Percentiles rank a stretch among this genome's conserved stretches.
Conservation (phyloP, 2,797 vertebrate genomes). For the Tiaroga cobitis region DNA sequence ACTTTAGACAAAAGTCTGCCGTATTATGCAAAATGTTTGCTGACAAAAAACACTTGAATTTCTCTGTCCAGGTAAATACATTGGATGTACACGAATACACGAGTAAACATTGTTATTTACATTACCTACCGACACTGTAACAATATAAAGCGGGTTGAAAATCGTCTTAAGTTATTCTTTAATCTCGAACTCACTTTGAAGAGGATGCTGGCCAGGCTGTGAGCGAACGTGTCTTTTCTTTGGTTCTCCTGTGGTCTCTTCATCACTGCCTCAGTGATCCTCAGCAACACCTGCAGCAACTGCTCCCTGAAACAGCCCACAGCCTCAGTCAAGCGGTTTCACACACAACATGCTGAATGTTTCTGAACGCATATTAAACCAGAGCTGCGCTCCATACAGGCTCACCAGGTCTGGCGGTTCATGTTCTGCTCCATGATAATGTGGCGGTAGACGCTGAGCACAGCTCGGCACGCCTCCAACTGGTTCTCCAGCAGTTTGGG, state of each 20-base stretch:
- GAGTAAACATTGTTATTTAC: neutral
- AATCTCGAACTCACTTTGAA: slow-evolving; percentile 86
- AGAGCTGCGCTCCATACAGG: neutral
- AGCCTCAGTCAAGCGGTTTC: neutral
- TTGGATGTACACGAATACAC: neutral
- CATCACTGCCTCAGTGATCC: slow-evolving; percentile 97
- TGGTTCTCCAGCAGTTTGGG: slow-evolving; percentile 93
- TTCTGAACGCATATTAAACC: neutral
- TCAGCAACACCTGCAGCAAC: slow-evolving; percentile 94
- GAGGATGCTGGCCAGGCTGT: slow-evolving; percentile 90
- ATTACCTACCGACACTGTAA: neutral
- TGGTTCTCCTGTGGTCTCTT: slow-evolving; percentile 92
- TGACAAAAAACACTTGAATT: too few relatives aligned
- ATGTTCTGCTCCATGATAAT: slow-evolving; percentile 98
- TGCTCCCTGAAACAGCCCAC: slow-evolving; percentile 86
- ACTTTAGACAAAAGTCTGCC: too few relatives aligned
- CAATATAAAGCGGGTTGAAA: neutral
- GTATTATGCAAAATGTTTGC: neutral
- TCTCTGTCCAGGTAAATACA: neutral
- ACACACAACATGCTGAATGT: neutral
- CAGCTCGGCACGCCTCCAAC: slow-evolving; percentile 92
- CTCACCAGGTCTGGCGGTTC: slow-evolving; percentile 94
- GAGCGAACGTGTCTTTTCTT: slow-evolving; percentile 89
- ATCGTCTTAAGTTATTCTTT: neutral
- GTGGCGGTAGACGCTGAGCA: slow-evolving; percentile 93